Conservation (phyloP, 2,113 vertebrate species). For the Aldabrachelys gigantea region DNA sequence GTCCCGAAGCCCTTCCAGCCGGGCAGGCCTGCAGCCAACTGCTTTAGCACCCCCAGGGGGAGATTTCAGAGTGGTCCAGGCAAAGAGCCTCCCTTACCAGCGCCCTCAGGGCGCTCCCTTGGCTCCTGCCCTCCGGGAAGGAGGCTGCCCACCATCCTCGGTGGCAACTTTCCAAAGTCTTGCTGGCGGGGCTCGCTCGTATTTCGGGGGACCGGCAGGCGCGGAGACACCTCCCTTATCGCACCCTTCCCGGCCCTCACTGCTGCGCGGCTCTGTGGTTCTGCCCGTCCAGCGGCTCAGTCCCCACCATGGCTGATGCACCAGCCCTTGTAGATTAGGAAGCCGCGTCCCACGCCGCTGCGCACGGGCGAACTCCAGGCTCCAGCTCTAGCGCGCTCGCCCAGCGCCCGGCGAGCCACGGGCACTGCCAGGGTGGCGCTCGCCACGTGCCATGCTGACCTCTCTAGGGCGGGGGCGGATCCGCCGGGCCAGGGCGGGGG, state of each 20-base stretch:
- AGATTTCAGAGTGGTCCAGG: neutral
- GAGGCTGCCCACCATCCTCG: conserved; percentile 58
- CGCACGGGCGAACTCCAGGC: neutral
- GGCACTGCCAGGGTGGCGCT: neutral
- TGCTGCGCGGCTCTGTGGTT: neutral
- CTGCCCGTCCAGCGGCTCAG: neutral
- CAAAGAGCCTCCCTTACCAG: neutral
- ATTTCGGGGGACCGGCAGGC: neutral
- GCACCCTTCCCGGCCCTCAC: neutral
- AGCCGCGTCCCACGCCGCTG: neutral
- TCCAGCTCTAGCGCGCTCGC: neutral
- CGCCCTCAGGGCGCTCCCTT: conserved; percentile 37
- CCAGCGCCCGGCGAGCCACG: neutral
- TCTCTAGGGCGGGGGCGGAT: neutral
- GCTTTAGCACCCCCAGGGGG: neutral
- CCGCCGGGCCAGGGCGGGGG: neutral
- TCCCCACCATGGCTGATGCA: neutral
- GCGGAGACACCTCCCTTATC: neutral
- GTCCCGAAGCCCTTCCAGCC: neutral
- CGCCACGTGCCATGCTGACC: neutral
- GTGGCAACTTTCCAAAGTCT: conserved; percentile 69
- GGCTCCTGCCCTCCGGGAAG: conserved; percentile 36
- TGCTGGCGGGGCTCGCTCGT: neutral
- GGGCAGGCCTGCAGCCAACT: neutral
- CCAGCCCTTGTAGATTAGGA: neutral